Evolutionary conservation across 1,140 invertebrate species (phyloP), one percentile per base, ranked within the genome.

Genomic region (Drosophila mauritiana): DNA sequence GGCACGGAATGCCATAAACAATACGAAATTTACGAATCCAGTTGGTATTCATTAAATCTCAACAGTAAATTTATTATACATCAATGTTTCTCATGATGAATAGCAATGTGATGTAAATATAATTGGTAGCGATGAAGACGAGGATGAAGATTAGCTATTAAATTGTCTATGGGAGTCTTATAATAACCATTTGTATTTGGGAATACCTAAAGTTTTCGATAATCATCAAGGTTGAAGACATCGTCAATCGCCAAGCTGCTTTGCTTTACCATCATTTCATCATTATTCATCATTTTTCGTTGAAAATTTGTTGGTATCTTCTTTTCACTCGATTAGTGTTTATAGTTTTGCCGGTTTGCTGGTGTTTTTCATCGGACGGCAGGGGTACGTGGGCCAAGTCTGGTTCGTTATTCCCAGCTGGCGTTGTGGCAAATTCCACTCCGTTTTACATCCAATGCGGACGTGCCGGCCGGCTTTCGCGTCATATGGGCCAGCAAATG

Each of bases 391-490:
- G 42, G 62, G 43, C 55, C 63, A 62, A 67, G 57, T 63, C 27
- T 43, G 57, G 17, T 67, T 45, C 46, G n/a, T 57, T 69, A 11
- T 68, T 45, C 27, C 27, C 7, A 25, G 27, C 31, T 46, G 27
- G 15, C 49, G n/a, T n/a, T 48, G 45, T 37, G 68, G 65, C 67
- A 45, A 69, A 68, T 55, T 68, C 43, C 27, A 48, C 25, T 40
- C 34, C 8, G 39, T 36, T 69, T 62, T 34, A 40, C 64, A 20
- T 27, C 25, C 56, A 70, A 68, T 56, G 63, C 34, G 67, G 54
- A 73, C 69, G 69, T 73, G 67, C 55, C 48, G 55, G 45, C 68
- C 54, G 69, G 34, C 46, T 73, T 73, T 73, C 42, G 46, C 70
- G 40, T 70, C 49, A 56, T 34, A 54, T 67, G 48, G 45, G 25